Conservation (phyloP, 2,113 vertebrate species). For the Nannobrachium achirus region DNA sequence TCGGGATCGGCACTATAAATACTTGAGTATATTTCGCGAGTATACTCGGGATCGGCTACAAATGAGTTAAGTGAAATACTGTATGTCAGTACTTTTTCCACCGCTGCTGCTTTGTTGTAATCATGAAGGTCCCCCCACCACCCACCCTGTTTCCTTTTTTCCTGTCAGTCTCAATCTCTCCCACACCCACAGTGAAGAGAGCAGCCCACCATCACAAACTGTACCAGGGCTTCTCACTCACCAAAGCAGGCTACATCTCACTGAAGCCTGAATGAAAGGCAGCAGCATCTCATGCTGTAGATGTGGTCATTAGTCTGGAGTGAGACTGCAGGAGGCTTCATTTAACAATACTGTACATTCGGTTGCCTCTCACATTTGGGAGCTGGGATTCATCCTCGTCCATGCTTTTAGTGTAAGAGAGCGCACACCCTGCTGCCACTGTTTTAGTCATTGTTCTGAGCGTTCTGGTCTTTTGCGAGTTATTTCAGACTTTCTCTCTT, state of each 20-base stretch:
- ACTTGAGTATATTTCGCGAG: no score
- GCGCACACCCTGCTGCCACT: not conserved
- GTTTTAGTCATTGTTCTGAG: no score
- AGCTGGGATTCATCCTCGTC: not conserved
- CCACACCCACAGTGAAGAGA: not conserved
- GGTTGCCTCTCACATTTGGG: no score
- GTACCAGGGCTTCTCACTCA: not conserved
- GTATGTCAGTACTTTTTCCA: no score
- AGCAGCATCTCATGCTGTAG: constrained; percentile 4
- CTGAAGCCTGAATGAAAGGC: constrained; percentile 30
- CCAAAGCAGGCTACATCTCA: not conserved
- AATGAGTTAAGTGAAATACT: no score
- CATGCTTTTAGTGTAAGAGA: not conserved
- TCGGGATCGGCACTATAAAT: no score
- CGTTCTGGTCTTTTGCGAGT: not conserved
- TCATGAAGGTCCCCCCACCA: constrained; percentile 17
- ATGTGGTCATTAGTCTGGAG: not conserved
- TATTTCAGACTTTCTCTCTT: not conserved
- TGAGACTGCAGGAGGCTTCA: not conserved
- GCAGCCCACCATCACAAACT: not conserved
- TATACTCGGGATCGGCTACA: no score
- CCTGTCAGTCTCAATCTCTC: constrained; percentile 19
- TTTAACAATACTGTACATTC: not conserved
- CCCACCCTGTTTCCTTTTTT: constrained; percentile 11
- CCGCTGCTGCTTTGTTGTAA: constrained; percentile 25